Base-by-base conservation (phyloP, 2,888 invertebrate species). In the Atherix ibis region DNA sequence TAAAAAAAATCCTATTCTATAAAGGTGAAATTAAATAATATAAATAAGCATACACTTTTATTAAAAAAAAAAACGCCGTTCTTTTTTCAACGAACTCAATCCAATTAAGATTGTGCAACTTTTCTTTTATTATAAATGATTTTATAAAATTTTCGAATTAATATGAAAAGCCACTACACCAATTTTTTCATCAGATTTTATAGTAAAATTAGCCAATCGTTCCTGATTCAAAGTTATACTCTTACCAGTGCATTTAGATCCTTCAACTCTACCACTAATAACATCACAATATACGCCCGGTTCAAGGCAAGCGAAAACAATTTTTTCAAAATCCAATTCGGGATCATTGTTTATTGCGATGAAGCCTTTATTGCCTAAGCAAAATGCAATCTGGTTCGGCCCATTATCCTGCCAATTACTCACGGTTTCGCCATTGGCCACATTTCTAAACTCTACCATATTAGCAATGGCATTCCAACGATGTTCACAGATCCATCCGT, bases 401-500 rank as follows among this genome's bases (percentile, higher is more conserved):
- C 68, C 71, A 40, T 79, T 76, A 47, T 74, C 73, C 77, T 81
- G 82, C 79, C 82, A 85, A 49, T 67, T 64, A 27, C 59, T 64
- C 1, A 75, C 36, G 0, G 46, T 51, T 0, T 72, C 67, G 24
- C 56, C 62, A n/a, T 61, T 63, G 1, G 73, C 78, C 0, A 63
- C 67, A 46, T 78, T 79, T 38, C 74, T 67, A 53, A 82, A 83
- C 1, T 51, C 65, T 1, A 77, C 75, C 81, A 83, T 83, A 40
- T 70, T 69, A 56, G 63, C 71, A 44, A 83, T 77, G 51, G 76
- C 73, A 2, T 73, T 58, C 82, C 82, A 84, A 2, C 83, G 66
- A 53, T 84, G 78, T 55, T 85, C 82, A 48, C 81, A 82, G 0
- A 80, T 57, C 77, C 79, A 81, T 5, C 76, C 77, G 43, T 32